phyloP scores from a whole-genome alignment of 2,797 vertebrate species.

The Danio choprae region DNA sequence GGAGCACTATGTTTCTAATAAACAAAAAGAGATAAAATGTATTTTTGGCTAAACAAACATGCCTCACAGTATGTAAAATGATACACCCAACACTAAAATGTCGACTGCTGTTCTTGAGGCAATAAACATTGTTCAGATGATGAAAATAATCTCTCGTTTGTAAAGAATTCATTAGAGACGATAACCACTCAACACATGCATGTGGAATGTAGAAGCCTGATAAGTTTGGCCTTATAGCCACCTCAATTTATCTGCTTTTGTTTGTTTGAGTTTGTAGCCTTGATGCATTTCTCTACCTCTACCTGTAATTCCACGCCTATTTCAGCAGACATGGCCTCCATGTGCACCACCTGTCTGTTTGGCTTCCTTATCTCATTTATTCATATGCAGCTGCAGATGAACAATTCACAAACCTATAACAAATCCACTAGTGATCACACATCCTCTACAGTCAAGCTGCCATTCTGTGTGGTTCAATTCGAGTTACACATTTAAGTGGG shows the following conservation, averaged over 20 bases:
- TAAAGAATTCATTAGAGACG: conserved; percentile 25
- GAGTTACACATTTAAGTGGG: conserved; percentile 20
- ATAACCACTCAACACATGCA: conserved; percentile 15
- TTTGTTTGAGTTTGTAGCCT: conserved; percentile 32
- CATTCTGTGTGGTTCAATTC: conserved; percentile 15
- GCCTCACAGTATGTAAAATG: background rate
- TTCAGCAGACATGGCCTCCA: conserved; percentile 16
- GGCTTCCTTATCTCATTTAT: conserved; percentile 27
- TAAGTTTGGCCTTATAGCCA: conserved; percentile 44
- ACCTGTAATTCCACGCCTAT: background rate
- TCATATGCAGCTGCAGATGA: conserved; percentile 29
- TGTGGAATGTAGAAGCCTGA: conserved; percentile 38
- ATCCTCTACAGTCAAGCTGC: conserved; percentile 23
- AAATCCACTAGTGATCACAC: conserved; percentile 24
- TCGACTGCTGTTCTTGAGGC: conserved; percentile 15
- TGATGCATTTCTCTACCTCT: conserved; percentile 14
- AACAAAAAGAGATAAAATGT: background rate
- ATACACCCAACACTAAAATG: background rate
- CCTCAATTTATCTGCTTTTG: conserved; percentile 47
- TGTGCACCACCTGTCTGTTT: conserved; percentile 16
- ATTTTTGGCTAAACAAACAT: background rate
- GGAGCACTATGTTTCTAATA: background rate
- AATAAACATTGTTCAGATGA: conserved; percentile 10
- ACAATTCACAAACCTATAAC: conserved; percentile 26
- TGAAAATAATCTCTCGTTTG: conserved; percentile 25